phyloP scores from a whole-genome alignment of 2,888 invertebrate genomes.

The Thecocarcelia acutangulata region DNA sequence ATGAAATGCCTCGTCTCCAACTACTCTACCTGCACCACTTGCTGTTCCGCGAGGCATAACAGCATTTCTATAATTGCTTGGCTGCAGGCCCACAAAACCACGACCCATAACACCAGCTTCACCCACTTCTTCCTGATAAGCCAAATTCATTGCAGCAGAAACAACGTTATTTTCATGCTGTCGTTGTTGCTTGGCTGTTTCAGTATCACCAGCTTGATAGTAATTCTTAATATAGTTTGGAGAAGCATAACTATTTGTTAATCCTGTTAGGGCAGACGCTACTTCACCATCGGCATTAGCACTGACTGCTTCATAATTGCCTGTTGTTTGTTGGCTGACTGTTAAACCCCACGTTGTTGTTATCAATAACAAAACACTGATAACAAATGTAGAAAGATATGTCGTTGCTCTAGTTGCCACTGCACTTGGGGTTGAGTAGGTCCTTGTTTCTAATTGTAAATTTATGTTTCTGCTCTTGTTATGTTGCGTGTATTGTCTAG shows the following conservation, averaged over 20 bases:
- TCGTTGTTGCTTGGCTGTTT: constrained; percentile 36
- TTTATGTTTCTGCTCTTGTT: constrained; percentile 35
- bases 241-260: constrained; percentile 58
- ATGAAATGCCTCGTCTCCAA: constrained; percentile 32
- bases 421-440: constrained; percentile 18
- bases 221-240: constrained; percentile 52
- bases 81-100: constrained; percentile 30
- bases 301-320: constrained; percentile 58
- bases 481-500: constrained; percentile 36
- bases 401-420: constrained; percentile 10
- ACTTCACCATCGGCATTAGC: constrained; percentile 9
- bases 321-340: constrained; percentile 13
- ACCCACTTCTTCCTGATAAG: constrained; percentile 17
- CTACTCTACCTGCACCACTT: background rate
- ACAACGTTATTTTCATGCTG: constrained; percentile 24
- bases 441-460: constrained; percentile 46
- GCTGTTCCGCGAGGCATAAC: background rate
- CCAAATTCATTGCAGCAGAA: constrained; percentile 11
- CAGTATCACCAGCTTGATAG: constrained; percentile 39
- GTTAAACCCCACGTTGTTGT: constrained; percentile 43
- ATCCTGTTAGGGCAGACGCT: constrained; percentile 59
- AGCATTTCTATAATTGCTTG: constrained; percentile 54
- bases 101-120: constrained; percentile 40
- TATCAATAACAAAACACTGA: constrained; percentile 55
- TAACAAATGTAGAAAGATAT: constrained; percentile 42